Percentiles rank a stretch among this genome's conserved stretches.
phyloP scores from a whole-genome alignment of 2,888 invertebrate species.

The Saturnia japonica region DNA sequence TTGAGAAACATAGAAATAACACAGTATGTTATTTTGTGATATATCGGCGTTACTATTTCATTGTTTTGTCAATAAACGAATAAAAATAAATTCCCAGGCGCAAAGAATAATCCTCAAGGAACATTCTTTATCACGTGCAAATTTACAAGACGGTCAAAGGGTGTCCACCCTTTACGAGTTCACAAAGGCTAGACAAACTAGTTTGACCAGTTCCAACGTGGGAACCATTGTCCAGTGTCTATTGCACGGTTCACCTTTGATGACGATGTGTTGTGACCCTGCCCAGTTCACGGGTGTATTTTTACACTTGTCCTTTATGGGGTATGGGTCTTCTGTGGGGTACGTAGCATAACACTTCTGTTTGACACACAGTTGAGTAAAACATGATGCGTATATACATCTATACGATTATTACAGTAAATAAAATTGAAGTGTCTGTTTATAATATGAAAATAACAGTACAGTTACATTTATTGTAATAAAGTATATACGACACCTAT shows the following conservation, averaged over 20 bases:
- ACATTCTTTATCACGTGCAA: slow-evolving; percentile 53
- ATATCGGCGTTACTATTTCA: background rate
- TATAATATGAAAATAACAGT: no score
- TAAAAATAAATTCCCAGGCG: slow-evolving; percentile 40
- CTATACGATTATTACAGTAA: no score
- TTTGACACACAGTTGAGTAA: slow-evolving; percentile 10
- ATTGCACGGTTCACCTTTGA: slow-evolving; percentile 36
- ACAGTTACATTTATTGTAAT: no score
- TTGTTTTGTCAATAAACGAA: background rate
- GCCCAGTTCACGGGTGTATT: slow-evolving; percentile 20
- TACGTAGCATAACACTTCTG: slow-evolving; percentile 9
- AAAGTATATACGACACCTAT: no score
- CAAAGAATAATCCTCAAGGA: slow-evolving; percentile 55
- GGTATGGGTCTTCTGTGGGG: background rate
- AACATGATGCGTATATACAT: background rate
- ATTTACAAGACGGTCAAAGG: slow-evolving; percentile 50
- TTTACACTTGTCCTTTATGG: slow-evolving; percentile 43
- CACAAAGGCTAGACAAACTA: slow-evolving; percentile 50
- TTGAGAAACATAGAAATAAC: no score
- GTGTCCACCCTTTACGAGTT: slow-evolving; percentile 48
- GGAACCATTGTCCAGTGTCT: slow-evolving; percentile 64
- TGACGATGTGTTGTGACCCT: slow-evolving; percentile 26
- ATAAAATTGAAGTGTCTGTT: no score
- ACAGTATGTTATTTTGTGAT: background rate
- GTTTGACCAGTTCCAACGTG: slow-evolving; percentile 72